Conservation (phyloP, 1,140 invertebrate species). For the Uloborus diversus region DNA sequence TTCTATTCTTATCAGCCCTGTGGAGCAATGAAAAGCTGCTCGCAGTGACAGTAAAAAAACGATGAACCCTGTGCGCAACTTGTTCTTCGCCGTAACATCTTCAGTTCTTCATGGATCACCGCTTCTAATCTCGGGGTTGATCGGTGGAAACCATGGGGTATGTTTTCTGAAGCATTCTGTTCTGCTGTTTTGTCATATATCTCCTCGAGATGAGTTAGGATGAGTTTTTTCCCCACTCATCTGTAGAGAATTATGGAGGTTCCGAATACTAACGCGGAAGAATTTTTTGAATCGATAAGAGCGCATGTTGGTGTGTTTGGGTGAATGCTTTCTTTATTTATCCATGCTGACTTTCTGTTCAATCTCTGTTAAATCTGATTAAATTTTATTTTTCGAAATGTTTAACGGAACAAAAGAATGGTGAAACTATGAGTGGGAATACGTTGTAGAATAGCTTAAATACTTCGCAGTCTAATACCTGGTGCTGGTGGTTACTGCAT, state of each 20-base stretch:
- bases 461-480: too few species aligned
- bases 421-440: too few species aligned
- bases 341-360: too few species aligned
- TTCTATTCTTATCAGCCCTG: neutral
- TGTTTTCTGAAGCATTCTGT: neutral
- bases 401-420: too few species aligned
- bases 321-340: too few species aligned
- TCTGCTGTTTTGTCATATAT: neutral
- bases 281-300: neutral
- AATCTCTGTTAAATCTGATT: too few species aligned
- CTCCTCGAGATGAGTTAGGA: neutral
- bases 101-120: neutral
- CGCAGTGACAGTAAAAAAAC: neutral
- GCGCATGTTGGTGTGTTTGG: neutral
- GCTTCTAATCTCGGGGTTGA: neutral
- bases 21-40: neutral
- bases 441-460: too few species aligned
- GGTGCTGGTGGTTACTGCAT: too few species aligned
- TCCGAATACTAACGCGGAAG: neutral
- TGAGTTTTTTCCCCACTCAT: too few species aligned
- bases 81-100: neutral
- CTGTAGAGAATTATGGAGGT: neutral
- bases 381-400: too few species aligned
- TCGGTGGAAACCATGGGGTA: neutral
- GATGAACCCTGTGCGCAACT: neutral